phyloP scores from a whole-genome alignment of 1,140 invertebrate species.

The Holcopasites calliopsidis region DNA sequence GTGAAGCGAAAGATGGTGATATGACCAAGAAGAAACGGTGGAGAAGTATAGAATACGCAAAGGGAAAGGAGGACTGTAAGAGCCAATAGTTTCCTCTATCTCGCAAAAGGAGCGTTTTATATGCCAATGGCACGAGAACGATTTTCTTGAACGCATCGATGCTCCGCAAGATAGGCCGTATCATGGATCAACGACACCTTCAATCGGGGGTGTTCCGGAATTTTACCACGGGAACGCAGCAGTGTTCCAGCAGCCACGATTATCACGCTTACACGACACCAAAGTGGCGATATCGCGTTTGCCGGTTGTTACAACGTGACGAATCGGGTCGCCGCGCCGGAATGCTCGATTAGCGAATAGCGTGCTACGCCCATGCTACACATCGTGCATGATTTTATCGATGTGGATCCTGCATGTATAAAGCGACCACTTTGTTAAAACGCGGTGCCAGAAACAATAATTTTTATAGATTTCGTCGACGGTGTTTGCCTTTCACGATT shows the following conservation, averaged over 20 bases:
- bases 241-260: constrained; percentile 18
- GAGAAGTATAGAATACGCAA: neutral
- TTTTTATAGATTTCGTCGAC: neutral
- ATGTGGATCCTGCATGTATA: neutral
- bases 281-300: constrained; percentile 49
- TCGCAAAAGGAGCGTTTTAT: neutral
- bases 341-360: constrained; percentile 57
- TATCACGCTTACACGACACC: constrained; percentile 26
- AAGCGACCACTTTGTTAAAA: constrained; percentile 7
- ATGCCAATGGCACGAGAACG: neutral
- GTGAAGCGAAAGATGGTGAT: neutral
- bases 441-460: neutral
- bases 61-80: neutral
- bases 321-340: constrained; percentile 33
- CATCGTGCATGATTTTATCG: constrained; percentile 48
- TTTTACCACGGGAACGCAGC: neutral
- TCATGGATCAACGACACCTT: neutral
- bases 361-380: constrained; percentile 35
- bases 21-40: neutral
- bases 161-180: neutral
- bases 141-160: neutral
- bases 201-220: neutral
- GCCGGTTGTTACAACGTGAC: constrained; percentile 42
- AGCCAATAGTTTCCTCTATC: neutral
- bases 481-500: neutral